Conservation (phyloP, 2,888 invertebrate genomes). For the Aleiodes testaceus region DNA sequence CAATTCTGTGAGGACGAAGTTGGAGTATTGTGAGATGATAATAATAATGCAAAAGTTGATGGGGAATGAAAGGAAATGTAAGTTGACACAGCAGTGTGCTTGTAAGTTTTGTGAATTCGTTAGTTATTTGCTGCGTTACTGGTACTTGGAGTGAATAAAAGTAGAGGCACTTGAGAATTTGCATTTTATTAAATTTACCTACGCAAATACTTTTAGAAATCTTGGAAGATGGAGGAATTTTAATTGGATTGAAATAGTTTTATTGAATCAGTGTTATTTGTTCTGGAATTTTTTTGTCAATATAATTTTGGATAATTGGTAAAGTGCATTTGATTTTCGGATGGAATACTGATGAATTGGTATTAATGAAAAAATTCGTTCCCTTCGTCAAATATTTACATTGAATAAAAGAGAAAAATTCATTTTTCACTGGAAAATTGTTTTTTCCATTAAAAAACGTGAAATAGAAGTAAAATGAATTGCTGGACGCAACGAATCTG, state of each 20-base stretch:
- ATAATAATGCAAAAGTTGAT: no score
- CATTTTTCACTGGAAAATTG: no score
- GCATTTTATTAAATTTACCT: background rate
- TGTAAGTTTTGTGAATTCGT: conserved; percentile 8
- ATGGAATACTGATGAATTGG: no score
- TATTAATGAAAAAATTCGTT: background rate
- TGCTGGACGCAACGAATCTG: no score
- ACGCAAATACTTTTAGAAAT: background rate
- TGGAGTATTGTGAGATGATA: no score
- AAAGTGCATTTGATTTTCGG: background rate
- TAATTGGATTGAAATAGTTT: background rate
- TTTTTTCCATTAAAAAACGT: background rate
- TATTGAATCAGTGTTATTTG: background rate
- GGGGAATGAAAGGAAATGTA: no score
- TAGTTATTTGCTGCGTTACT: conserved; percentile 24
- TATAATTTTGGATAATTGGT: no score
- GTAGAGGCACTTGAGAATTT: conserved; percentile 24
- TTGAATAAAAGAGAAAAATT: background rate
- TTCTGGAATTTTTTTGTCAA: background rate
- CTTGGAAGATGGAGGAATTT: background rate
- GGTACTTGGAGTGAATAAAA: background rate
- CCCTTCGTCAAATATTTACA: background rate
- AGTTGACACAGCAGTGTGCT: background rate
- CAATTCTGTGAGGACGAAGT: no score
- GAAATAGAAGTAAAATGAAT: no score